Evolutionary conservation across 2,797 vertebrate genomes (phyloP).

Genomic region (Danio jaintianensis): DNA sequence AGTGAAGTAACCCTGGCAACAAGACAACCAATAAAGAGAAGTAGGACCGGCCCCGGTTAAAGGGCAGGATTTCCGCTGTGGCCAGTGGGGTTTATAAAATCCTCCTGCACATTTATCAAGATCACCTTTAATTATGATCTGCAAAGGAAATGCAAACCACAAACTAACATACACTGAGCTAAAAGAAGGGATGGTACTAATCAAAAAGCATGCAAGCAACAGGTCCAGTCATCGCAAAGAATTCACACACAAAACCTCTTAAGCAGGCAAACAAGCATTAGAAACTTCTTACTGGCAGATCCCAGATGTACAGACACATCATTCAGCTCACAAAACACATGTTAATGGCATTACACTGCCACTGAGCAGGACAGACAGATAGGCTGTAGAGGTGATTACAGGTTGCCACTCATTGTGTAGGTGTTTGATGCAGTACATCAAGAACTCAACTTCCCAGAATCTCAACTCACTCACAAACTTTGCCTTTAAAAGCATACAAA

Average conservation of each 20-base stretch:
- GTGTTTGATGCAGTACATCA: neutral
- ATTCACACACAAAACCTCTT: conserved; percentile 32
- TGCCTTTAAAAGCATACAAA: neutral
- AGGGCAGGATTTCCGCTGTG: conserved; percentile 29
- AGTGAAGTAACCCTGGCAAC: conserved; percentile 27
- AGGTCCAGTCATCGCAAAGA: conserved; percentile 14
- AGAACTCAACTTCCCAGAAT: neutral
- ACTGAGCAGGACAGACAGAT: conserved; percentile 2
- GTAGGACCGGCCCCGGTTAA: conserved; percentile 27
- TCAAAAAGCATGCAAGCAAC: conserved; percentile 48
- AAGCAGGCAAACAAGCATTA: conserved; percentile 9
- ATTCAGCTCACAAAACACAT: neutral
- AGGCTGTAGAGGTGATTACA: conserved; percentile 45
- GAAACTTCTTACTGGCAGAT: neutral
- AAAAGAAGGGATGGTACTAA: conserved; percentile 43
- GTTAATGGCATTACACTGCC: neutral
- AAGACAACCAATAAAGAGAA: conserved; percentile 39
- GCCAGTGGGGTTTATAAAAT: conserved; percentile 45
- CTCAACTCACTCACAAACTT: neutral
- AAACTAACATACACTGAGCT: conserved; percentile 49
- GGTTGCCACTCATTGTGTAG: neutral
- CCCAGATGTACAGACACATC: conserved; percentile 16
- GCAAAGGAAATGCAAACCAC: conserved; percentile 47
- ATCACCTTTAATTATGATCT: conserved; percentile 57
- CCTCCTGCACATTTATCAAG: conserved; percentile 53